These are phyloP conservation scores for Frankliniella fusca DNA, from an alignment of 2,888 invertebrate genomes.

Conservation along the genomic window DNA sequence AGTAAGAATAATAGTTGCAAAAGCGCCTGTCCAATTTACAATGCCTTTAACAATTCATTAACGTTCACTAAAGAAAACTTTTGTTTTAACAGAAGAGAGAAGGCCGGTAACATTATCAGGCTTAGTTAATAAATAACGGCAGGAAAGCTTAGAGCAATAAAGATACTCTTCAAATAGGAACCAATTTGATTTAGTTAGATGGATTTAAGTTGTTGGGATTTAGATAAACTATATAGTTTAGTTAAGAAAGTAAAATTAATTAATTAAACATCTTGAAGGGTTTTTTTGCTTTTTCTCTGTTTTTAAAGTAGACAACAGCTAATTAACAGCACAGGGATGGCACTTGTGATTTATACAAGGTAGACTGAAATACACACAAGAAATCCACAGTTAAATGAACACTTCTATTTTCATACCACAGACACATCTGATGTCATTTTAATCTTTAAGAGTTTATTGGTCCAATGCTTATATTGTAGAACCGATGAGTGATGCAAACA, in stretches of 20 bases:
- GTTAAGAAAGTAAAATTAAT: neutral
- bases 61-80: neutral
- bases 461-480: too few relatives aligned
- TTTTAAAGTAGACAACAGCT: neutral
- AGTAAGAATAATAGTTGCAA: conserved; percentile 8
- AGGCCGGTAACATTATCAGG: conserved; percentile 7
- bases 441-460: too few relatives aligned
- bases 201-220: neutral
- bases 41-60: neutral
- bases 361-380: too few relatives aligned
- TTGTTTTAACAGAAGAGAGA: neutral
- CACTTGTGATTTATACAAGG: too few relatives aligned
- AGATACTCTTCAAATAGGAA: neutral
- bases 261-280: neutral
- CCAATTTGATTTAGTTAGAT: conserved; percentile 1
- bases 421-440: too few relatives aligned
- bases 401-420: too few relatives aligned
- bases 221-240: neutral
- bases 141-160: conserved; percentile 25
- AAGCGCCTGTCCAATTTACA: conserved; percentile 11
- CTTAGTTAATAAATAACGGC: conserved; percentile 10
- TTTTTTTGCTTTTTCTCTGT: neutral
- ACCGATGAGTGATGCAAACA: too few relatives aligned
- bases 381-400: too few relatives aligned
- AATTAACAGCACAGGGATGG: neutral